Conservation (phyloP, 2,797 vertebrate genomes). For the Micropoecilia bifurca region DNA sequence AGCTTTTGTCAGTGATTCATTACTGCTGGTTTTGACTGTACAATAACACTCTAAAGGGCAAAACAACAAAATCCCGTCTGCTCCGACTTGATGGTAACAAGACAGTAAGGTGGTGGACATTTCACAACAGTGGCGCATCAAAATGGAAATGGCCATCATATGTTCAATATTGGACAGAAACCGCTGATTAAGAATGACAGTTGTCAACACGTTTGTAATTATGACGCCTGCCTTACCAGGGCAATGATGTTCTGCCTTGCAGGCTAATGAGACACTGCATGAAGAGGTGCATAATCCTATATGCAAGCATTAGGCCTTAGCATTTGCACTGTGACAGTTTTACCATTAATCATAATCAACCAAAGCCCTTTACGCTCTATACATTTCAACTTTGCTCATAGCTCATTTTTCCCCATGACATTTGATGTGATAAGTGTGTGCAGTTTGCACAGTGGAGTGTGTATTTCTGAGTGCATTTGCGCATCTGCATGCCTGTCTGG, state of each 20-base stretch:
- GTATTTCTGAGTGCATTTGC: slow-evolving; percentile 14
- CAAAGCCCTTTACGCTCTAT: slow-evolving; percentile 45
- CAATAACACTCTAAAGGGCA: background rate
- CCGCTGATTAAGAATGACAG: slow-evolving; percentile 1
- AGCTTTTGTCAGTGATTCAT: background rate
- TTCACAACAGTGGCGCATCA: background rate
- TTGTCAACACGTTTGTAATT: slow-evolving; percentile 26
- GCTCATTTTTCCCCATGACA: slow-evolving; percentile 26
- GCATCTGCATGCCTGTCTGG: background rate
- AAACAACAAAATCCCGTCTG: background rate
- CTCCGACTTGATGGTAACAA: background rate
- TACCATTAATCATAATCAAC: slow-evolving; percentile 70
- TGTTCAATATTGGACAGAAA: slow-evolving; percentile 37
- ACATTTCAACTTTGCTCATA: slow-evolving; percentile 3
- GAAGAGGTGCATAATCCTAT: slow-evolving; percentile 52
- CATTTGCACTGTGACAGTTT: slow-evolving; percentile 49
- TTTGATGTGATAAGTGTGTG: slow-evolving; percentile 11
- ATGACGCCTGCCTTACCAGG: slow-evolving; percentile 16
- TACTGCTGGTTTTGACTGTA: background rate
- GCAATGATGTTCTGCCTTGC: slow-evolving; percentile 18
- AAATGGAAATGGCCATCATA: slow-evolving; percentile 15
- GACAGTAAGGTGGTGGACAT: background rate
- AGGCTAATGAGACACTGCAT: slow-evolving; percentile 42
- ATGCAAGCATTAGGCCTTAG: slow-evolving; percentile 47
- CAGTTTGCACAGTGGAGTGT: slow-evolving; percentile 19